phyloP scores from a whole-genome alignment of 2,113 vertebrate species.

The Orthonyx spaldingii region DNA sequence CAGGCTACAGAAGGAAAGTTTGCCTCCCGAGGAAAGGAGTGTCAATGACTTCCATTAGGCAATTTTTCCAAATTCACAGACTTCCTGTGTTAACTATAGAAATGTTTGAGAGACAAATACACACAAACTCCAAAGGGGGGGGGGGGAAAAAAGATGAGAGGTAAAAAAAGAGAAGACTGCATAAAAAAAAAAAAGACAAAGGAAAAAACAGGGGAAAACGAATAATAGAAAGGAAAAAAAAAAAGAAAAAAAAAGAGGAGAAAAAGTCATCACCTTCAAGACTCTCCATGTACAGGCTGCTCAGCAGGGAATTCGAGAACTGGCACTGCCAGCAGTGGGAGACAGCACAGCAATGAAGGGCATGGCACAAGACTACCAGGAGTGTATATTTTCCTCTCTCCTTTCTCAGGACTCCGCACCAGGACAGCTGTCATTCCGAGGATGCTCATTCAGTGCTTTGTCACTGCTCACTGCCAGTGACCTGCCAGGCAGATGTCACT shows the following conservation, averaged over 20 bases:
- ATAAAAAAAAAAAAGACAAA: neutral
- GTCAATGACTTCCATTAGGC: neutral
- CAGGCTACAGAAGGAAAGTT: neutral
- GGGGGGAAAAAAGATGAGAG: rapidly evolving
- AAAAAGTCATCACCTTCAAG: neutral
- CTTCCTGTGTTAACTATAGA: neutral
- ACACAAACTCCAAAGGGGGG: neutral
- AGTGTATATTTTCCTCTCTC: rapidly evolving
- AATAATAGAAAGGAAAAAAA: neutral
- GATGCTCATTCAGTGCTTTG: neutral
- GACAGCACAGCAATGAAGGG: neutral
- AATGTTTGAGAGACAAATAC: neutral
- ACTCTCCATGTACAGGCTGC: neutral
- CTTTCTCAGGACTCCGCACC: rapidly evolving
- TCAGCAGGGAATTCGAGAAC: neutral
- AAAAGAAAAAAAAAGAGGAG: neutral
- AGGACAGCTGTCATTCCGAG: neutral
- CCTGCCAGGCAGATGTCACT: neutral
- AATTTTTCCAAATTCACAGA: neutral
- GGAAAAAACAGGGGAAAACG: neutral
- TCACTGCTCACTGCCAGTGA: neutral
- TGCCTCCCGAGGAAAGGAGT: neutral
- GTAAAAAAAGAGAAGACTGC: rapidly evolving
- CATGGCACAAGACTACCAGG: rapidly evolving
- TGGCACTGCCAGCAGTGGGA: neutral